These are phyloP conservation scores for Leptopilina clavipes DNA, from an alignment of 1,140 invertebrate species.

Conservation along the genomic window DNA sequence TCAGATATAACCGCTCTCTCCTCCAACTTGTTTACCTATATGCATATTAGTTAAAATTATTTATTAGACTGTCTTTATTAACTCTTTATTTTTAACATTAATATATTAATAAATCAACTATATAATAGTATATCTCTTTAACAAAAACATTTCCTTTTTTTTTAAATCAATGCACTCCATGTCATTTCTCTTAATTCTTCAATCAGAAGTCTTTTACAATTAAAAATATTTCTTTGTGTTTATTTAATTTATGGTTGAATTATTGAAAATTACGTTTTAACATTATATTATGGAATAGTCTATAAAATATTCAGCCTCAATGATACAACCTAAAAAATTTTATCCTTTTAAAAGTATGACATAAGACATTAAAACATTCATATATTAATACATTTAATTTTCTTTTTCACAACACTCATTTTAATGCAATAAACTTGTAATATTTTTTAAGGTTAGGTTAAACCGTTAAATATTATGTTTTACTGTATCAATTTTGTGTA, in stretches of 20 bases:
- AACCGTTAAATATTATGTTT: too few relatives aligned
- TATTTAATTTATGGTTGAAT: neutral
- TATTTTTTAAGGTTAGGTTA: too few relatives aligned
- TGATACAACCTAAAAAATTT: neutral
- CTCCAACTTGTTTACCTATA: slow-evolving; percentile 20
- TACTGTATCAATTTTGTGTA: too few relatives aligned
- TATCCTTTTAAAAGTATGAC: too few relatives aligned
- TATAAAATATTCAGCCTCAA: neutral
- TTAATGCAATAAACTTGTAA: too few relatives aligned
- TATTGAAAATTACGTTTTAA: neutral
- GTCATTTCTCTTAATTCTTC: neutral
- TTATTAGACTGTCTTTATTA: neutral
- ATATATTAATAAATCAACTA: neutral
- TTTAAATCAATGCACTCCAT: neutral
- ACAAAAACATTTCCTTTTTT: neutral
- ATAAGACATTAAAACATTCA: too few relatives aligned
- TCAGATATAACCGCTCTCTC: slow-evolving; percentile 19
- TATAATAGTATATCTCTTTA: neutral
- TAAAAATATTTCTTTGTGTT: neutral
- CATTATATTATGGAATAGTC: neutral
- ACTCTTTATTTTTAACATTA: neutral
- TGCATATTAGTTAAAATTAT: neutral
- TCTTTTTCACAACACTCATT: too few relatives aligned
- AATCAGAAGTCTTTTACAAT: neutral
- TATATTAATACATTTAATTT: too few relatives aligned